Conservation (phyloP, 1,140 invertebrate genomes). For the Aphidius gifuensis region DNA sequence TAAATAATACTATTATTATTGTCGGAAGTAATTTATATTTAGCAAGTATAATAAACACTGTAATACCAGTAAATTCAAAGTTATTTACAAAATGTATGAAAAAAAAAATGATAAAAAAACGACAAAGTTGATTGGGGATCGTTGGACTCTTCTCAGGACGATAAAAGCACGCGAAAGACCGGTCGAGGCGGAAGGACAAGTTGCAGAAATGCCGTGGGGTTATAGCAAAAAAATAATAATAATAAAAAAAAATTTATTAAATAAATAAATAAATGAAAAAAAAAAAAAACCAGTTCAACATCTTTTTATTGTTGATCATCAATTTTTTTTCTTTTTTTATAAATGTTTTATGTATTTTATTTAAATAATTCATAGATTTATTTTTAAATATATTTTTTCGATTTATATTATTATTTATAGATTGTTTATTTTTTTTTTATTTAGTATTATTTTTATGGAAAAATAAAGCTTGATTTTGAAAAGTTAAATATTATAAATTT, state of each 20-base stretch:
- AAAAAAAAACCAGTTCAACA: neutral
- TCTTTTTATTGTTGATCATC: too few species aligned
- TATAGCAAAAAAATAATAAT: constrained; percentile 15
- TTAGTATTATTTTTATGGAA: too few species aligned
- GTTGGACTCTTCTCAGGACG: constrained; percentile 19
- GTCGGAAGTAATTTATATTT: too few species aligned
- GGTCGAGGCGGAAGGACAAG: constrained; percentile 12
- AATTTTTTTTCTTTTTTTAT: neutral
- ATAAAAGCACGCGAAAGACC: constrained; percentile 2
- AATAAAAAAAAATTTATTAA: neutral
- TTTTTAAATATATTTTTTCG: too few species aligned
- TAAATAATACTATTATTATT: too few species aligned
- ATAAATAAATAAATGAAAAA: neutral
- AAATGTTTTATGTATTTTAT: neutral
- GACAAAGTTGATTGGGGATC: constrained; percentile 13
- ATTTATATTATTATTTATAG: too few species aligned
- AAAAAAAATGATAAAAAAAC: constrained; percentile 15
- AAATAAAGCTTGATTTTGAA: too few species aligned
- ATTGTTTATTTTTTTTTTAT: too few species aligned
- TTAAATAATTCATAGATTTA: neutral
- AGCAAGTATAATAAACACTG: too few species aligned
- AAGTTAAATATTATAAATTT: too few species aligned
- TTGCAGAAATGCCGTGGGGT: constrained; percentile 6
- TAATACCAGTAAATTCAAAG: too few species aligned
- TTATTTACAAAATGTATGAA: neutral